Evolutionary conservation across 2,888 invertebrate species (phyloP).

Genomic region (Athrips mouffetella): DNA sequence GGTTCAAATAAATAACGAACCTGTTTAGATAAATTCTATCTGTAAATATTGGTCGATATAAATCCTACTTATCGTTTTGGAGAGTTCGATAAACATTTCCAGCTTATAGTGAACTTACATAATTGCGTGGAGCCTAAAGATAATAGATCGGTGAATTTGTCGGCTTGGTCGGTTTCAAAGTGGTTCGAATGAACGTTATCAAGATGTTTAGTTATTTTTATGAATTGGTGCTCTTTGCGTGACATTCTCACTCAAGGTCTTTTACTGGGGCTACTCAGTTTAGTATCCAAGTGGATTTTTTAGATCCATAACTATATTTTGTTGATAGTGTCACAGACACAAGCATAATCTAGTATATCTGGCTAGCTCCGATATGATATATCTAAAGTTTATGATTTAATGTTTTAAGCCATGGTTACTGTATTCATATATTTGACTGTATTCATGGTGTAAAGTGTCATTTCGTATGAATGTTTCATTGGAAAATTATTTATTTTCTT

Average conservation of each 20-base stretch:
- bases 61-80: slow-evolving; percentile 56
- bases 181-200: background rate
- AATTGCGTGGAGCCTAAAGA: slow-evolving; percentile 41
- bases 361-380: no score
- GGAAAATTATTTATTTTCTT: no score
- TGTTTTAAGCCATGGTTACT: no score
- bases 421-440: no score
- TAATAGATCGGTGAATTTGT: slow-evolving; percentile 26
- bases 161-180: slow-evolving; percentile 14
- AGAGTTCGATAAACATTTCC: slow-evolving; percentile 44
- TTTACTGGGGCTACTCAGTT: background rate
- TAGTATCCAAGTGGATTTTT: no score
- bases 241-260: slow-evolving; percentile 17
- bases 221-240: slow-evolving; percentile 20
- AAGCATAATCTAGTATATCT: no score
- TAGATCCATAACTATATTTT: no score
- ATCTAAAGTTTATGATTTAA: no score
- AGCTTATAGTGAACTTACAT: slow-evolving; percentile 25
- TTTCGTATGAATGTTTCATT: no score
- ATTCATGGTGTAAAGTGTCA: no score
- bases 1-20: slow-evolving; percentile 66
- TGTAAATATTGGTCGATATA: slow-evolving; percentile 65
- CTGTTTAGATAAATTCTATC: slow-evolving; percentile 70
- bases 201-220: slow-evolving; percentile 5
- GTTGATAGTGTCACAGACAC: no score